A percentile compares a stretch with the other conserved stretches of the same genome.
phyloP scores from a whole-genome alignment of 2,113 vertebrate genomes.

The Erinaceus europaeus region DNA sequence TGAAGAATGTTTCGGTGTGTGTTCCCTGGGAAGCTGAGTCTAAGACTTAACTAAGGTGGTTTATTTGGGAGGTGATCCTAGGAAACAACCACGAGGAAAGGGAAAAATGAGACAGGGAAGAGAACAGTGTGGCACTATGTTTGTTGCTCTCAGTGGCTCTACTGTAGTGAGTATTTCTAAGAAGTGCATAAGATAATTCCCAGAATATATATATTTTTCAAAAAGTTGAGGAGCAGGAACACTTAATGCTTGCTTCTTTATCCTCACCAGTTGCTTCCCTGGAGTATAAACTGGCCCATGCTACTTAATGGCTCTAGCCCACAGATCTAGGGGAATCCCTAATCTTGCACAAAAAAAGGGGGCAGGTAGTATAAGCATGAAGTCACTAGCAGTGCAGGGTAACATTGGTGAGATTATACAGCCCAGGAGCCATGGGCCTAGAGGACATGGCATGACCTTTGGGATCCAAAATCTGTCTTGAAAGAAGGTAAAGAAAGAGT shows the following conservation, averaged over 20 bases:
- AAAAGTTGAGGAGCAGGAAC: background rate
- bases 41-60: background rate
- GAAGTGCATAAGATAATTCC: background rate
- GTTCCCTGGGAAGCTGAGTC: background rate
- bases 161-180: background rate
- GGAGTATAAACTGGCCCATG: background rate
- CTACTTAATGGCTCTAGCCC: background rate
- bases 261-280: accelerated
- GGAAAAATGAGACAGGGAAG: background rate
- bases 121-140: accelerated
- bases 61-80: background rate
- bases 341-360: background rate
- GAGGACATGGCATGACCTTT: background rate
- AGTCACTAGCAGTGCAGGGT: too few species aligned
- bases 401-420: too few species aligned
- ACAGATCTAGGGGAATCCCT: background rate
- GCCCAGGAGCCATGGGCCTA: background rate
- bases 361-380: background rate
- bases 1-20: background rate
- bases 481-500: background rate
- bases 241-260: background rate
- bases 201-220: background rate
- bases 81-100: background rate
- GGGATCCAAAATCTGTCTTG: too few species aligned
- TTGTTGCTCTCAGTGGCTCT: background rate